Conservation (phyloP, 2,113 vertebrate species). For the Thamnaconus septentrionalis region DNA sequence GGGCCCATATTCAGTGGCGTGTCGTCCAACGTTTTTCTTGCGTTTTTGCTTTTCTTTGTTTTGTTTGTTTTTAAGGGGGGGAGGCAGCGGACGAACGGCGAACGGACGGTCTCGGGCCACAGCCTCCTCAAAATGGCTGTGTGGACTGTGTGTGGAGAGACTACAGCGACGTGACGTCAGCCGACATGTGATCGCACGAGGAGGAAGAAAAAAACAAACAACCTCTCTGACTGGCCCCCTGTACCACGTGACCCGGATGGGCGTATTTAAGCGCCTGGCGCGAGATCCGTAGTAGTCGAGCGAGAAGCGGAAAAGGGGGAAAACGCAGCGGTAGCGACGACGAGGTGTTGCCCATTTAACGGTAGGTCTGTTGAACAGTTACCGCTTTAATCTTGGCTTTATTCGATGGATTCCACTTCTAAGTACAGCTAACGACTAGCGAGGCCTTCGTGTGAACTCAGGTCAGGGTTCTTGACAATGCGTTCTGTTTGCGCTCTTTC, state of each 20-base stretch:
- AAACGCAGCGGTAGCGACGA: background rate
- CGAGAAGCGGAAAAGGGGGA: background rate
- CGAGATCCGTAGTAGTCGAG: slow-evolving; percentile 17
- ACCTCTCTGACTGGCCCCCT: background rate
- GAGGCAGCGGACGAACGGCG: slow-evolving; percentile 28
- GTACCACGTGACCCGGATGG: slow-evolving; percentile 32
- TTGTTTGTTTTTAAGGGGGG: slow-evolving; percentile 34
- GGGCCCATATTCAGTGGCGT: slow-evolving; percentile 78
- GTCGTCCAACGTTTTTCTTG: slow-evolving; percentile 69
- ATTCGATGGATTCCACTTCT: no score
- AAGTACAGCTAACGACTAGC: no score
- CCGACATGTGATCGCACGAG: slow-evolving; percentile 57
- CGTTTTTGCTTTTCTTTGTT: slow-evolving; percentile 55
- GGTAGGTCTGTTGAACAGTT: no score
- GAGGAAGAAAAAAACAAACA: background rate
- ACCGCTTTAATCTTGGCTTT: no score
- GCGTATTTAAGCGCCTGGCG: slow-evolving; percentile 75
- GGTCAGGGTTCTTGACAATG: no score
- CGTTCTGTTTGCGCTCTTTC: no score
- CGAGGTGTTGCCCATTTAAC: no score
- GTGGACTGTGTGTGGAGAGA: slow-evolving; percentile 57
- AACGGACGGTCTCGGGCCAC: slow-evolving; percentile 56
- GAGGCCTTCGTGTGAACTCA: no score
- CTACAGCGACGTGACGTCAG: slow-evolving; percentile 58
- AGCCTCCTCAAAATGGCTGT: slow-evolving; percentile 79